Base-by-base conservation (phyloP, 2,888 invertebrate genomes). In the Dolichomitus sp. region DNA sequence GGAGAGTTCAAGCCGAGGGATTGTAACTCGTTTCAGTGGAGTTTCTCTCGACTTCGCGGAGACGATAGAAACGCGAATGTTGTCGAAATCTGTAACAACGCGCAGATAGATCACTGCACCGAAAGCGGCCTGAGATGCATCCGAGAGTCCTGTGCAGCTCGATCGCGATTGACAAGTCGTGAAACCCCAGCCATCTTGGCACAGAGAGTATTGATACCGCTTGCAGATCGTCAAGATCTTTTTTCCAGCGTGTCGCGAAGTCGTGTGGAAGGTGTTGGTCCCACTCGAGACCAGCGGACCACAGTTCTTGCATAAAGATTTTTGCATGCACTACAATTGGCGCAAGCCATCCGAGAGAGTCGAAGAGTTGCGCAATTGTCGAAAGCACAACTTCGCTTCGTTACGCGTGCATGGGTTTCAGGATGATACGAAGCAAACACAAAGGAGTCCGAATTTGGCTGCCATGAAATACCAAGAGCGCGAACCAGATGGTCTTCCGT, bases 61-160 rank as follows among this genome's bases (percentile, higher is more conserved):
- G n/a, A n/a, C n/a, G n/a, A n/a, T n/a, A n/a, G n/a, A n/a, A n/a
- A n/a, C n/a, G n/a, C n/a, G n/a, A n/a, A n/a, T n/a, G n/a, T n/a
- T n/a, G n/a, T n/a, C n/a, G n/a, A n/a, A n/a, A n/a, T n/a, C n/a
- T n/a, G n/a, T n/a, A n/a, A n/a, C n/a, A n/a, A n/a, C n/a, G n/a
- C n/a, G n/a, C n/a, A n/a, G n/a, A n/a, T n/a, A n/a, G n/a, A n/a
- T n/a, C n/a, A n/a, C n/a, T n/a, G n/a, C n/a, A n/a, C n/a, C n/a
- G n/a, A n/a, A n/a, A 52, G 86, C 85, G 1, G 70, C 19, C n/a
- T 83, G 81, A 6, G 84, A 85, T 0, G 84, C 85, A 40, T 85
- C 85, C 11, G 83, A 83, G 42, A 86, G 84, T 0, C 81, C 84
- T n/a, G 45, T 85, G 85, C 0, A 86, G n/a, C n/a, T n/a, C n/a